phyloP scores from a whole-genome alignment of 2,888 invertebrate genomes.

The Coronaproctus castanopsis region DNA sequence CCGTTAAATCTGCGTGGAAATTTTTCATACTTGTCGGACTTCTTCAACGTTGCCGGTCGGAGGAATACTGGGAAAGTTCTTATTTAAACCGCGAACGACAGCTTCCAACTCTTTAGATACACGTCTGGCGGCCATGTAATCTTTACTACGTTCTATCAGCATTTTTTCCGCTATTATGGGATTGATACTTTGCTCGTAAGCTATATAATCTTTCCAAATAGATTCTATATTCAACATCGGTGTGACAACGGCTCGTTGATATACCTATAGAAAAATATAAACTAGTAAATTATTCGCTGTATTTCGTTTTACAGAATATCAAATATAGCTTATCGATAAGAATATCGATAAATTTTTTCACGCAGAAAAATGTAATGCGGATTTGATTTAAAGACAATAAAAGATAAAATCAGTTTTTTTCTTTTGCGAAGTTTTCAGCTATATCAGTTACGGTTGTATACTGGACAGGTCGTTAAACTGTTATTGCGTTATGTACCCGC shows the following conservation, averaged over 20 bases:
- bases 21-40: slow-evolving; percentile 69
- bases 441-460: too few species aligned
- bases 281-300: too few species aligned
- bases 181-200: slow-evolving; percentile 84
- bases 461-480: too few species aligned
- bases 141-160: slow-evolving; percentile 86
- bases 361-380: too few species aligned
- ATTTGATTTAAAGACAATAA: too few species aligned
- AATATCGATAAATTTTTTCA: too few species aligned
- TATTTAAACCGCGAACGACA: slow-evolving; percentile 80
- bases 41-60: slow-evolving; percentile 78
- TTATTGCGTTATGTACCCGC: too few species aligned
- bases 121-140: slow-evolving; percentile 91
- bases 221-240: slow-evolving; percentile 95
- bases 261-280: slow-evolving; percentile 38
- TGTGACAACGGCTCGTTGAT: slow-evolving; percentile 85
- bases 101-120: slow-evolving; percentile 93
- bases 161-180: slow-evolving; percentile 85
- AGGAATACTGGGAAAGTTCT: slow-evolving; percentile 91
- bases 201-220: slow-evolving; percentile 92
- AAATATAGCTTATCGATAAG: too few species aligned
- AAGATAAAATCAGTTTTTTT: too few species aligned
- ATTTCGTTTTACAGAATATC: too few species aligned
- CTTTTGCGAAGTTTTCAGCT: too few species aligned
- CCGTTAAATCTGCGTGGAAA: too few species aligned